Conservation (phyloP, 1,140 invertebrate species). For the Drosophila sp. region DNA sequence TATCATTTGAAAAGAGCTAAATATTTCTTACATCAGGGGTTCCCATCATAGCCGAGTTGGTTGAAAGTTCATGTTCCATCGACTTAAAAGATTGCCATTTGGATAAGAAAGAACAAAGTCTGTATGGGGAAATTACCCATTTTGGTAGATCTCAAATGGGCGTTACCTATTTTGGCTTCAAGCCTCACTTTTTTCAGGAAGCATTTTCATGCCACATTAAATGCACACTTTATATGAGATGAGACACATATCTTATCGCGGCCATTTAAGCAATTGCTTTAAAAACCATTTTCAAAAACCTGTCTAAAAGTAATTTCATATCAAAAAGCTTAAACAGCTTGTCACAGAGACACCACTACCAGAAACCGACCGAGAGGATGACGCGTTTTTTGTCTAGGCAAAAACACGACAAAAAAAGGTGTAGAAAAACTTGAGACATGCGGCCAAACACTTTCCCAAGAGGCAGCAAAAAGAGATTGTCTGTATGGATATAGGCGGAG, state of each 20-base stretch:
- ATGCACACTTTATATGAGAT: background rate
- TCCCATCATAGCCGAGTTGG: too few relatives aligned
- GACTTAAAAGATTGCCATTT: too few relatives aligned
- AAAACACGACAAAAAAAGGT: background rate
- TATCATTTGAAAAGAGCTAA: too few relatives aligned
- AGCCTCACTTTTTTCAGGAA: background rate
- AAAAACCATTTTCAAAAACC: background rate
- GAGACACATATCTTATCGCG: background rate
- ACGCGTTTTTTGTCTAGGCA: background rate
- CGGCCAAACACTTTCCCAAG: background rate
- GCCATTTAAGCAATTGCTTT: constrained; percentile 2
- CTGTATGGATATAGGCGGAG: background rate
- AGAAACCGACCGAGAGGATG: background rate
- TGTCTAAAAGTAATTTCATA: background rate
- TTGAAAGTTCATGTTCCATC: too few relatives aligned
- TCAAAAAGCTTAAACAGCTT: constrained; percentile 7
- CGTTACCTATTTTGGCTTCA: too few relatives aligned
- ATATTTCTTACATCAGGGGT: too few relatives aligned
- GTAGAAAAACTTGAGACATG: constrained; percentile 1
- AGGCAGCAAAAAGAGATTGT: constrained; percentile 5
- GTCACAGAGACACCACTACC: background rate
- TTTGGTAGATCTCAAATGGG: too few relatives aligned
- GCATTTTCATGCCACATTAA: constrained; percentile 2
- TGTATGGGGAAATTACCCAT: too few relatives aligned
- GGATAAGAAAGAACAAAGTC: too few relatives aligned